Evolutionary conservation across 37 sponge, comb jelly and placozoan species (phyloP), one percentile per base, ranked within the genome.

Genomic region (Bolinopsis microptera): DNA sequence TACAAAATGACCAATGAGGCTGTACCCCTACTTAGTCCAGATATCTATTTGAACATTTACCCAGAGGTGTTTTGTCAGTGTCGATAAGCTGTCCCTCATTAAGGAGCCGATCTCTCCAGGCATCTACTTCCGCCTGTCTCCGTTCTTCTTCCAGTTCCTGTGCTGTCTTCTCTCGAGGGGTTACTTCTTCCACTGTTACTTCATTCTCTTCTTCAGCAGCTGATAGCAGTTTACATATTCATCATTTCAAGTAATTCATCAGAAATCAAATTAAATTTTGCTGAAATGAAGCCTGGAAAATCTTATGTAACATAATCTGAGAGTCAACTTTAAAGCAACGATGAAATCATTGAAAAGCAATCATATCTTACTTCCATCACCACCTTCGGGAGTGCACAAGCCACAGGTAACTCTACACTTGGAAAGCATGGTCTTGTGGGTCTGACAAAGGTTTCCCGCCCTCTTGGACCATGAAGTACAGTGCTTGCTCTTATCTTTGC

Each of bases 341-440:
- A n/a, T n/a, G n/a, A n/a, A n/a, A n/a, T n/a, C n/a, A n/a, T n/a
- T n/a, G n/a, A n/a, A n/a, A n/a, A n/a, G n/a, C n/a, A n/a, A n/a
- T n/a, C n/a, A n/a, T n/a, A n/a, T n/a, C n/a, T n/a, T n/a, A n/a
- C n/a, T n/a, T n/a, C n/a, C n/a, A n/a, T n/a, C n/a, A n/a, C n/a
- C n/a, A n/a, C n/a, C n/a, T n/a, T n/a, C n/a, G n/a, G n/a, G n/a
- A n/a, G n/a, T n/a, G 30, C 90, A 86, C 0, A 40, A 21, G 24
- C 35, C 35, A 34, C 90, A 86, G n/a, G 90, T 36, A 5, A 40
- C 13, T 24, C 36, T 35, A 40, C 90, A 86, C 18, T 86, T 86
- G 22, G 32, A 25, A 40, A 39, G 13, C 90, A 86, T 86, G 61
- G n/a, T 39, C 28, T 34, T 27, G 90, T 86, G 18, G 9, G 61